These are phyloP conservation scores for Gila orcuttii DNA, from an alignment of 2,113 vertebrate genomes.

Conservation along the genomic window DNA sequence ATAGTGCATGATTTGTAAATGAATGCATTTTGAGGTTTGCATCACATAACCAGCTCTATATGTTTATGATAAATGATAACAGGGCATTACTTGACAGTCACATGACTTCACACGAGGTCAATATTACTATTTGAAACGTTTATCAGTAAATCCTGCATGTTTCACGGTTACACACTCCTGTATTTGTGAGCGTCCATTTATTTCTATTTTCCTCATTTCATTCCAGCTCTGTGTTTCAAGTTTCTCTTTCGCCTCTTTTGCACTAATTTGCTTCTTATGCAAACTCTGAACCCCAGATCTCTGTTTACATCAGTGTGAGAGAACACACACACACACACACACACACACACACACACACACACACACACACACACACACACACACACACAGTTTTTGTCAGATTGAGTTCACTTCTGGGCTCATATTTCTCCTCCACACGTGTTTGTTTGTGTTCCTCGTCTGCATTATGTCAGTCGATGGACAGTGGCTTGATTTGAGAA, in stretches of 20 bases:
- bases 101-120: background rate
- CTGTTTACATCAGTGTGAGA: background rate
- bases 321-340: background rate
- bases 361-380: no score
- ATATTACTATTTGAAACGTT: background rate
- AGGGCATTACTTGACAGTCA: no score
- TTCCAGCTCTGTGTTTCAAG: background rate
- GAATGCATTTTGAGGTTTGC: no score
- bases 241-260: slow-evolving; percentile 38
- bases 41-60: no score
- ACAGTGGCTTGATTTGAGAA: slow-evolving; percentile 50
- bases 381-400: no score
- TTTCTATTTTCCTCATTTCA: background rate
- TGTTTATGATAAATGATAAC: no score
- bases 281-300: slow-evolving; percentile 27
- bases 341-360: no score
- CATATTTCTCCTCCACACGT: no score
- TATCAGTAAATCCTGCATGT: background rate
- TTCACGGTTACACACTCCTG: background rate
- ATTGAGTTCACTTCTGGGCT: no score
- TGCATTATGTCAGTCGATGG: background rate
- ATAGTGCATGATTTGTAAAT: no score
- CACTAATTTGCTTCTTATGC: slow-evolving; percentile 40
- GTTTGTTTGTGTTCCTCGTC: background rate
- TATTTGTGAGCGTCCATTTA: background rate